Percentiles rank a stretch among this genome's conserved stretches.
Evolutionary conservation across 2,797 vertebrate genomes (phyloP).

Genomic region (Apogon talboti): DNA sequence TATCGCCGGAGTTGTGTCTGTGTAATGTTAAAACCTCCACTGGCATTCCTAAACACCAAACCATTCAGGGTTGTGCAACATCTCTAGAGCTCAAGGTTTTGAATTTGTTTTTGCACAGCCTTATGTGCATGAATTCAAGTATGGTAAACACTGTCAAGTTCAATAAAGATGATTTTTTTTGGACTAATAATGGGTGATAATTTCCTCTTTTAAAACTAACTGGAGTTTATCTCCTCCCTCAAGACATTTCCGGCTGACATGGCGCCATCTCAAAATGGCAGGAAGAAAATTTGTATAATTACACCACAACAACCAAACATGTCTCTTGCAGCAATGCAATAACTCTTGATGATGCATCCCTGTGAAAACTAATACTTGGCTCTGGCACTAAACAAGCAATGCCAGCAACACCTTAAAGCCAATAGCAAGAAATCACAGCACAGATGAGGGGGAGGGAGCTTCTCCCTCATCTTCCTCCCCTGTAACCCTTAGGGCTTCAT

Average conservation of each 20-base stretch:
- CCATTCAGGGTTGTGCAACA: not conserved
- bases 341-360: conserved; percentile 1
- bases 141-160: conserved; percentile 17
- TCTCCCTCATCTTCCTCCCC: conserved; percentile 44
- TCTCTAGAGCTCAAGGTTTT: not conserved
- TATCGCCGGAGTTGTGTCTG: not conserved
- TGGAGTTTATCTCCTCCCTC: conserved; percentile 23
- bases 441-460: conserved; percentile 25
- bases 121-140: conserved; percentile 23
- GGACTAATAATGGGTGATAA: conserved; percentile 25
- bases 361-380: conserved; percentile 37
- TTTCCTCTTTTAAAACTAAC: conserved; percentile 37
- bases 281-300: conserved; percentile 39
- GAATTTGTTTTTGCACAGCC: not conserved
- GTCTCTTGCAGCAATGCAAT: not conserved
- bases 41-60: not conserved
- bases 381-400: conserved; percentile 1
- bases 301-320: conserved; percentile 10
- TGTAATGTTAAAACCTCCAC: conserved; percentile 6
- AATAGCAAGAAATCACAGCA: conserved; percentile 44
- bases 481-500: conserved; percentile 58
- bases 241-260: conserved; percentile 43
- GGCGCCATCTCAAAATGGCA: conserved; percentile 33
- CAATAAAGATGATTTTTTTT: conserved; percentile 16
- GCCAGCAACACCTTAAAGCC: conserved; percentile 45